phyloP scores from a whole-genome alignment of 1,140 invertebrate species.

The Formica selysi region DNA sequence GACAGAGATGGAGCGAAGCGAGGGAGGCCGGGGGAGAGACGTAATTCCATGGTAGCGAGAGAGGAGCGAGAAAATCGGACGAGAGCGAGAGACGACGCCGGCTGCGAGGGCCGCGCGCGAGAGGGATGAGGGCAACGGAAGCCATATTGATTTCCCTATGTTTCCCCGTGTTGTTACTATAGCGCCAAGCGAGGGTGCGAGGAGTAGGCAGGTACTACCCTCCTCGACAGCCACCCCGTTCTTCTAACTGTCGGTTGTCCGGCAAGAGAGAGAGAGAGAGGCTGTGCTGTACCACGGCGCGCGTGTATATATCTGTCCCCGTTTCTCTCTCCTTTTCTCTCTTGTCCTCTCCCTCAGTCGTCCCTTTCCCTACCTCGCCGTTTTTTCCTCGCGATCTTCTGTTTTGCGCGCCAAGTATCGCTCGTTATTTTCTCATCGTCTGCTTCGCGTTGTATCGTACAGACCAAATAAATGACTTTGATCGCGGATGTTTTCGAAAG shows the following conservation, averaged over 20 bases:
- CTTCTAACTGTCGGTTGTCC: constrained; percentile 75
- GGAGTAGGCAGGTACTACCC: constrained; percentile 80
- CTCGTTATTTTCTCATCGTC: constrained; percentile 41
- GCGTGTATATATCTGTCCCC: constrained; percentile 72
- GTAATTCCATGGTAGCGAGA: constrained; percentile 37
- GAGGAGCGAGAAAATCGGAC: constrained; percentile 53
- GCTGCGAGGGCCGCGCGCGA: constrained; percentile 68
- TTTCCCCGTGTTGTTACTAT: constrained; percentile 87
- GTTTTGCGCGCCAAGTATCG: constrained; percentile 49
- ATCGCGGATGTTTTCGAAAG: constrained; percentile 19
- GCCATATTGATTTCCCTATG: constrained; percentile 87
- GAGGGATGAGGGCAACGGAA: constrained; percentile 85
- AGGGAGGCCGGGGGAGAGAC: constrained; percentile 66
- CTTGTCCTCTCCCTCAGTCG: constrained; percentile 1
- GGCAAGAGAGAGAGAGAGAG: constrained; percentile 66
- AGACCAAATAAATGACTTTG: constrained; percentile 4
- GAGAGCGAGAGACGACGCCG: constrained; percentile 62
- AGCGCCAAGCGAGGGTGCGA: constrained; percentile 84
- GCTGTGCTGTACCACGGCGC: constrained; percentile 67
- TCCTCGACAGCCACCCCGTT: constrained; percentile 71
- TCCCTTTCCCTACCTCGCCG: background rate
- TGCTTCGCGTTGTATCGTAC: constrained; percentile 14
- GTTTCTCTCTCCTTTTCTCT: constrained; percentile 47
- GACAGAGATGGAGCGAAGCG: constrained; percentile 50
- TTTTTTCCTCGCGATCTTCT: constrained; percentile 41